phyloP scores from a whole-genome alignment of 2,113 vertebrate genomes.

The Ivindomyrus marchei region DNA sequence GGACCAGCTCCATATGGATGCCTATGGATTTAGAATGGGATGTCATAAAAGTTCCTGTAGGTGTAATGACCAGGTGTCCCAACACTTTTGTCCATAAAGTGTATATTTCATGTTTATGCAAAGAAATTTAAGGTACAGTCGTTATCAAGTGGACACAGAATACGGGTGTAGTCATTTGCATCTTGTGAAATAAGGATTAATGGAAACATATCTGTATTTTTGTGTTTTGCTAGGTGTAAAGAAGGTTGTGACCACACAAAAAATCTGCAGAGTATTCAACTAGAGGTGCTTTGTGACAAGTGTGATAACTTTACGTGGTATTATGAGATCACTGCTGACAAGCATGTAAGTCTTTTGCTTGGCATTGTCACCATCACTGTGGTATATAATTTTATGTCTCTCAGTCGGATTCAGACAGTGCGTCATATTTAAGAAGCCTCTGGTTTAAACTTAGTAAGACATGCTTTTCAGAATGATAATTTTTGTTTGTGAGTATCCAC shows the following conservation, averaged over 20 bases:
- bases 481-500: not conserved
- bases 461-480: not conserved
- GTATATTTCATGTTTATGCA: not conserved
- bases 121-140: not conserved
- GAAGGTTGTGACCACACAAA: constrained; percentile 40
- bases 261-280: constrained; percentile 22
- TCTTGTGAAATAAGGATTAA: not conserved
- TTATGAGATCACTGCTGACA: constrained; percentile 38
- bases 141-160: not conserved
- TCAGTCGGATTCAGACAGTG: not conserved
- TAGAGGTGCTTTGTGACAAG: constrained; percentile 47
- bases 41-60: not conserved
- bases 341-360: constrained; percentile 38
- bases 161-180: not conserved
- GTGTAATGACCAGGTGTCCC: not conserved
- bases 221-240: not conserved
- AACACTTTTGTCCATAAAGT: not conserved
- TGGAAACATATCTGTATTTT: not conserved
- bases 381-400: not conserved
- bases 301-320: constrained; percentile 58
- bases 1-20: not conserved
- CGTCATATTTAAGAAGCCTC: not conserved
- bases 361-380: not conserved
- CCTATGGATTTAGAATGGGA: not conserved
- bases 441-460: not conserved